These are phyloP conservation scores for Euura lappo DNA, from an alignment of 1,140 invertebrate genomes.

Conservation along the genomic window DNA sequence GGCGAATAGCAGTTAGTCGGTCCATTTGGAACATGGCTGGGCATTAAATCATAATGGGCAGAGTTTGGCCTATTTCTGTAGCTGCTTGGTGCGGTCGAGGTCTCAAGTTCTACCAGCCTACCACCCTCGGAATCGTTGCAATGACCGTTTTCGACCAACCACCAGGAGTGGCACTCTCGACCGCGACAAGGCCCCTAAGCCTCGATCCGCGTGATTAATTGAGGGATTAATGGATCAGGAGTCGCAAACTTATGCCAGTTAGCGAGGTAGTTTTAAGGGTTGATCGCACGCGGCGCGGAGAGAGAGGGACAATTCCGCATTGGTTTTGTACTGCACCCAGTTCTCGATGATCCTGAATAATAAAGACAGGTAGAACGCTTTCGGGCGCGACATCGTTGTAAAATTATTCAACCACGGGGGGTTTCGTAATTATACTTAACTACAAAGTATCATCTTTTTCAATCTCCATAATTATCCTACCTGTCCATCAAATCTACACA, in stretches of 20 bases:
- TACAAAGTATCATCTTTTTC: conserved; percentile 7
- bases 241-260: conserved; percentile 50
- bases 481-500: background rate
- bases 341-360: too few species aligned
- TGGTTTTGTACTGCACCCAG: too few species aligned
- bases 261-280: conserved; percentile 39
- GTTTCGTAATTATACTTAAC: background rate
- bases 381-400: background rate
- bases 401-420: background rate
- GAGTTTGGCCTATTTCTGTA: conserved; percentile 28
- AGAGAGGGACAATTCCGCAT: too few species aligned
- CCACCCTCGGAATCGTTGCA: conserved; percentile 22
- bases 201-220: conserved; percentile 41
- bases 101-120: background rate
- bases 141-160: conserved; percentile 18
- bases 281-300: conserved; percentile 8
- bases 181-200: background rate
- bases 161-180: conserved; percentile 8
- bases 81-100: conserved; percentile 18
- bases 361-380: too few species aligned
- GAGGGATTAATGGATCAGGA: conserved; percentile 53
- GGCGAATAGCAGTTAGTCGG: conserved; percentile 18
- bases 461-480: conserved; percentile 5
- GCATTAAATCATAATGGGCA: conserved; percentile 34
- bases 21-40: conserved; percentile 24